Evolutionary conservation across 2,113 vertebrate genomes (phyloP).

Genomic region (Oreocharis arfaki): DNA sequence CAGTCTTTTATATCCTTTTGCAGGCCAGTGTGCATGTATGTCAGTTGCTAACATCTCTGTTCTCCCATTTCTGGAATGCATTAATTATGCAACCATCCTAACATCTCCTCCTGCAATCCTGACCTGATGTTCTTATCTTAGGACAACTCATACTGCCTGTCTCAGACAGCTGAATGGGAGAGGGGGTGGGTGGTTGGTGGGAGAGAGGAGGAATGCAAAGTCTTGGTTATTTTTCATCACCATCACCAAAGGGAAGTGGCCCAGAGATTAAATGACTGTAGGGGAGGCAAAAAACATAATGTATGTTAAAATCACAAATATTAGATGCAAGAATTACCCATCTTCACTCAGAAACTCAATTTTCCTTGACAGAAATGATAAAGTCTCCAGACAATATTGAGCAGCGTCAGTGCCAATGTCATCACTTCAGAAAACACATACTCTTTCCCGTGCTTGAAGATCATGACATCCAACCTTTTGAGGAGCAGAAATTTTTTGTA

Average conservation of each 20-base stretch:
- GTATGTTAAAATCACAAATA: neutral
- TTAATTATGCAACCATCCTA: neutral
- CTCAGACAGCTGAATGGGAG: neutral
- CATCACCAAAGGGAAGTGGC: neutral
- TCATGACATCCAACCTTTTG: neutral
- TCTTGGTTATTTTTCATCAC: neutral
- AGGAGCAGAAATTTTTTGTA: neutral
- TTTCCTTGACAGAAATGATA: neutral
- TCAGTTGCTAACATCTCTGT: neutral
- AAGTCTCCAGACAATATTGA: neutral
- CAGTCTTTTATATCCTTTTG: neutral
- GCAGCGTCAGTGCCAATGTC: fast-evolving
- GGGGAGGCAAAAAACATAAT: neutral
- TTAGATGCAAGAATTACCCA: neutral
- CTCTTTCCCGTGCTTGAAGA: neutral
- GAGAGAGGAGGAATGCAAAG: neutral
- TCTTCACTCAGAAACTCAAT: neutral
- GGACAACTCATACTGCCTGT: neutral
- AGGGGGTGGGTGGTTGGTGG: neutral
- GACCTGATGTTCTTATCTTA: neutral
- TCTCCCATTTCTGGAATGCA: neutral
- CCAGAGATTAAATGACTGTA: neutral
- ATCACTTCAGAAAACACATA: neutral
- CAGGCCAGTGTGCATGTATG: neutral
- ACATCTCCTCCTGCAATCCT: neutral